phyloP scores from a whole-genome alignment of 2,797 vertebrate genomes.

The Megaceryle alcyon region DNA sequence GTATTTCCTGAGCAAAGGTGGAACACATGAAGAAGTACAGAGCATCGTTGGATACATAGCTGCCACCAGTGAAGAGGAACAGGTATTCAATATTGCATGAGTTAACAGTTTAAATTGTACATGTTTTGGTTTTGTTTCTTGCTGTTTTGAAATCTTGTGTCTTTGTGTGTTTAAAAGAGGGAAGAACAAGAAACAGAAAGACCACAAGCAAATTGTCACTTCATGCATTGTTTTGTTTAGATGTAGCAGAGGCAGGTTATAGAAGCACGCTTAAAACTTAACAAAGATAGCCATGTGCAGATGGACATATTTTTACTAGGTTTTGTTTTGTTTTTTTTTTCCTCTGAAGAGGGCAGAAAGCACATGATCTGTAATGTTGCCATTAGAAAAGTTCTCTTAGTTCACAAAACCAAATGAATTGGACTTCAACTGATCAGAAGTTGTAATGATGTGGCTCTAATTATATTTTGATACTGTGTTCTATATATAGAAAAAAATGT shows the following conservation, averaged over 20 bases:
- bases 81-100: slow-evolving; percentile 78
- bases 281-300: background rate
- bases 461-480: background rate
- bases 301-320: background rate
- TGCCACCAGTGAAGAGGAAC: slow-evolving; percentile 91
- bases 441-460: background rate
- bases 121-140: background rate
- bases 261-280: background rate
- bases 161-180: background rate
- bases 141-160: background rate
- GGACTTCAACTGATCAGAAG: background rate
- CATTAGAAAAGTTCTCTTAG: background rate
- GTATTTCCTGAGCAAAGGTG: slow-evolving; percentile 96
- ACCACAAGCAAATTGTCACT: background rate
- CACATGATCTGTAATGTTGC: background rate
- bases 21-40: slow-evolving; percentile 92
- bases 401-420: background rate
- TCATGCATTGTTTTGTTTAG: background rate
- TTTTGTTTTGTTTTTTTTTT: background rate
- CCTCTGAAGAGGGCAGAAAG: background rate
- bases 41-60: slow-evolving; percentile 93
- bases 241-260: background rate
- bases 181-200: background rate
- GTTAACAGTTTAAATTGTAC: background rate
- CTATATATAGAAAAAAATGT: background rate